Base-by-base conservation (phyloP, 2,113 vertebrate species). In the Poeciliopsis prolifica region DNA sequence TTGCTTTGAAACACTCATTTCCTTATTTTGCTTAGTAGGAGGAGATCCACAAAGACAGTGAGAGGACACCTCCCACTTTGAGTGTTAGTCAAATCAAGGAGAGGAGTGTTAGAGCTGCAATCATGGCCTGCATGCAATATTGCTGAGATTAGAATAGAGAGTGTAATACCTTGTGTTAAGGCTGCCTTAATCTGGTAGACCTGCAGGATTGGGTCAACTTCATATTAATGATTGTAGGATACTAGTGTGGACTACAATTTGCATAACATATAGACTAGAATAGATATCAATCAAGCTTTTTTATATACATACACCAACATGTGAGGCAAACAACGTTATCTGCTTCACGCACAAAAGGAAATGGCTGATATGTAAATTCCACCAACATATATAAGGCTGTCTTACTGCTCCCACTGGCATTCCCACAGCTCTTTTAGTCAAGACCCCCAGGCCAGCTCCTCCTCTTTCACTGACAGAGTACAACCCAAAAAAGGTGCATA, bases 351-450 rank as follows among this genome's bases (percentile, higher is more conserved):
- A 37, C 10, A 37, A 37, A 37, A 37, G 35, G 35, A 4, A 42
- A 4, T 62, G 29, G 22, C 60, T 14, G 28, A 75, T 5, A 54
- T 48, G 15, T 58, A 58, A n/a, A 58, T 58, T 61, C 58, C 5
- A 42, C 66, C 68, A 61, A 65, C 61, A 77, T 31, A 70, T 35
- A 51, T 48, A 61, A 64, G 65, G 28, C 42, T 58, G 68, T 37
- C 44, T 70, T 26, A 15, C 74, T 69, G 40, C 60, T 70, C 61
- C 37, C 24, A 54, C 31, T 77, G 26, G 44, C 10, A 26, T 65
- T 65, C 62, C 31, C 1, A 77, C 68, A 65, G 14, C 28, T 58
- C 24, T 29, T 66, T 67, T 30, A 48, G 63, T n/a, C 7, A 61
- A 24, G 13, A 42, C 51, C 15, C 24, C 35, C 65, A 24, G 54